A percentile compares a stretch with the other conserved stretches of the same genome.
phyloP scores from a whole-genome alignment of 2,113 vertebrate species.

The Setophaga petechia region DNA sequence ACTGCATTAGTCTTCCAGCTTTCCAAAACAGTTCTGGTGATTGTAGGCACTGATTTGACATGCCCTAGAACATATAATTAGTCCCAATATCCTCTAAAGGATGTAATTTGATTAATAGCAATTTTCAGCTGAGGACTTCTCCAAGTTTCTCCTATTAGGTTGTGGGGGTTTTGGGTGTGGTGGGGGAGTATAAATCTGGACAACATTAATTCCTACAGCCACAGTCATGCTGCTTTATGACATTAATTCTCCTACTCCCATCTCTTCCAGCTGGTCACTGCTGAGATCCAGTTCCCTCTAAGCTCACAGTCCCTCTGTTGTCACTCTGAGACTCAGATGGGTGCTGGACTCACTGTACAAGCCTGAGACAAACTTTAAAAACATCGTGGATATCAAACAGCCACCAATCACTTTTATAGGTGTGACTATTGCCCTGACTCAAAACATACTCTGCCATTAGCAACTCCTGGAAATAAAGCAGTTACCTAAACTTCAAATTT shows the following conservation, averaged over 20 bases:
- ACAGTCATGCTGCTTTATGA: not conserved
- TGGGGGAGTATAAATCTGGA: not conserved
- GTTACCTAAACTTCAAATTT: not conserved
- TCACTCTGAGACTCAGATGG: not conserved
- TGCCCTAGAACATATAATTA: not conserved
- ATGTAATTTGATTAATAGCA: not conserved
- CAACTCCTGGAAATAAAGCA: conserved; percentile 20
- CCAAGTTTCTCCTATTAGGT: not conserved
- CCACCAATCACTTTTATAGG: not conserved
- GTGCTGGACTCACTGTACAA: not conserved
- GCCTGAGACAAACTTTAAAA: not conserved
- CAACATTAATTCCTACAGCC: not conserved
- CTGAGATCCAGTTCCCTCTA: not conserved
- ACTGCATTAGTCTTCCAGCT: not conserved
- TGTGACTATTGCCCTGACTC: conserved; percentile 3
- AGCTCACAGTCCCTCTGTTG: accelerated
- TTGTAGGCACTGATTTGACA: not conserved
- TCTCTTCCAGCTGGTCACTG: not conserved
- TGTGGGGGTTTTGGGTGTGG: not conserved
- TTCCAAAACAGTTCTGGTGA: not conserved
- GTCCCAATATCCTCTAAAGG: not conserved
- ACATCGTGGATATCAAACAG: not conserved
- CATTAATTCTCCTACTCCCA: not conserved
- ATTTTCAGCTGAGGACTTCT: not conserved
- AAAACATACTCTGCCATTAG: not conserved